Evolutionary conservation across 2,888 invertebrate genomes (phyloP), one percentile per base, ranked within the genome.

Genomic region (Perizoma affinitatum): DNA sequence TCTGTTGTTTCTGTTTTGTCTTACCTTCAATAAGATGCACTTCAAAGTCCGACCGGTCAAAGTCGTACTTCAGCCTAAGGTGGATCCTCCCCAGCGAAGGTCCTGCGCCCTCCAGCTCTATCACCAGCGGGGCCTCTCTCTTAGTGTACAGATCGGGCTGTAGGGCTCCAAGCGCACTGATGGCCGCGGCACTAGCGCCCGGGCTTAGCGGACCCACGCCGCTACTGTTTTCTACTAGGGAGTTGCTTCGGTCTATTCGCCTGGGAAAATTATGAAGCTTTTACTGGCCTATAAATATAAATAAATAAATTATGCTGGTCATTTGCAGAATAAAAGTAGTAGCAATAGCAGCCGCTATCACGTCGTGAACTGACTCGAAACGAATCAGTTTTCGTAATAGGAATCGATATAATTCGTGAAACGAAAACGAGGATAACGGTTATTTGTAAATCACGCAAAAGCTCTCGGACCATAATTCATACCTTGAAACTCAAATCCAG

Each of bases 21-120:
- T 41, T 72, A 96, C 97, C 97, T 95, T 98, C 97, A 86, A 98
- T 97, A 69, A 98, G 93, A 88, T 98, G 97, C n/a, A 97, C 96
- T 69, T 97, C 96, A 70, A 98, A 93, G 84, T 98, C 98, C 10
- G 97, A 97, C 67, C 96, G 94, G 83, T 97, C 96, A 78, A 97
- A 97, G 88, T 98, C 98, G 79, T 98, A 98, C 76, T 96, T 97
- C 58, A 98, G 92, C 56, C 97, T 93, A 71, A 97, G 93, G 80
- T 98, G 98, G 67, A 98, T 93, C 63, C 97, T 93, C 41, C 98
- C 98, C 48, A 97, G 93, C 42, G 94, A 95, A 5, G 95, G 95
- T 6, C 96, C 96, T 57, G 93, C 92, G 41, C 91, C 93, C 60
- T 93, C 92, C 67, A 93, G 82, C 57, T 94, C 95, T 74, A 96